Evolutionary conservation across 2,797 vertebrate species (phyloP), one percentile per base, ranked within the genome.

Genomic region (Graptemys geographica): DNA sequence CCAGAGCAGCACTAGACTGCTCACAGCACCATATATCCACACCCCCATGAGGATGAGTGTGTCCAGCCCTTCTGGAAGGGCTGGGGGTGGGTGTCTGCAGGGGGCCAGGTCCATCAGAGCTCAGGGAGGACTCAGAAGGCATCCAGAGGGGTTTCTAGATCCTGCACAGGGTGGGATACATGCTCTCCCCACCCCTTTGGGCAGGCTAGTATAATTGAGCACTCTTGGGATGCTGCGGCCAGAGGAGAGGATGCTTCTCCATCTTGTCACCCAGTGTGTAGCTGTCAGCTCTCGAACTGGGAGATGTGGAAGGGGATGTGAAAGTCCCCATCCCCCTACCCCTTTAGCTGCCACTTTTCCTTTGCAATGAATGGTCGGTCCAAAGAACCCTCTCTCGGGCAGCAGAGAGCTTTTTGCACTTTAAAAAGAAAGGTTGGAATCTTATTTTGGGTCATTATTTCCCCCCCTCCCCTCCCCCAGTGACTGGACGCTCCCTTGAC

Each of bases 331-430:
- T 90, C 89, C 86, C 94, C 57, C 33, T 96, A 95, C 92, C 96
- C 92, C 96, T 92, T 96, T 95, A 84, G 98, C 98, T 98, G 98
- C 98, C 98, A 82, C 89, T 93, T 97, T 98, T 97, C 97, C 97
- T 98, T 98, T 98, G 97, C 98, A 98, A 98, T 97, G 97, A 98
- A 97, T 82, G 97, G 98, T 98, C 87, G 98, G 98, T 98, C 98
- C 98, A 98, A 98, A 98, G 98, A 98, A 98, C 97, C 69, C 96
- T 98, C 98, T 98, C 98, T 98, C 98, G 96, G 98, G 98, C 98
- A 98, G 98, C 98, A 97, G 98, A 98, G 98, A 98, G 98, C 97
- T 98, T 98, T 98, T 98, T 98, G 98, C 98, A 98, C 98, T 98
- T 98, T 97, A 98, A 97, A 97, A 98, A 96, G 94, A 97, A 97